Evolutionary conservation across 2,888 invertebrate species (phyloP).

Genomic region (Netelia fuscicornis): DNA sequence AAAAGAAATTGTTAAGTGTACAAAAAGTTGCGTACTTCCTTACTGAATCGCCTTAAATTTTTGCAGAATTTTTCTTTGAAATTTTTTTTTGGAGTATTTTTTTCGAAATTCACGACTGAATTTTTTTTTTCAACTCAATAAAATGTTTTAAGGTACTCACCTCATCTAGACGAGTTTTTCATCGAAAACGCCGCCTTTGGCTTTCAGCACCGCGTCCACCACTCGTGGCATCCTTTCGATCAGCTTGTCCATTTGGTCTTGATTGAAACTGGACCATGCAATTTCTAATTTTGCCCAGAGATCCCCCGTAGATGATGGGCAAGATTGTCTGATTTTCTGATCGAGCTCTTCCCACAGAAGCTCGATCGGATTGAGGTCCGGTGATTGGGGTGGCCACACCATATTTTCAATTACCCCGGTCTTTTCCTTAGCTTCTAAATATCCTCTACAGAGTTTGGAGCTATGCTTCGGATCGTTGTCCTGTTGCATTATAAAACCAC

Average conservation of each 20-base stretch:
- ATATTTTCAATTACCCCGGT: conserved; percentile 1
- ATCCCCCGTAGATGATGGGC: conserved; percentile 2
- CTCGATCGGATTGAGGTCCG: conserved; percentile 33
- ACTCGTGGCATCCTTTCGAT: conserved; percentile 26
- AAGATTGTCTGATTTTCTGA: conserved; percentile 18
- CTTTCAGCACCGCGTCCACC: conserved; percentile 32
- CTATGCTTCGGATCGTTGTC: conserved; percentile 71
- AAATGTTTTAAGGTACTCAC: conserved; percentile 67
- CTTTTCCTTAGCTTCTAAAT: conserved; percentile 47
- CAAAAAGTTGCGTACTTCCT: background rate
- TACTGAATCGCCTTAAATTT: background rate
- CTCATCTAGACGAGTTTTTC: conserved; percentile 29
- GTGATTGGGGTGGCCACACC: conserved; percentile 36
- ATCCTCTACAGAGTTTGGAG: conserved; percentile 64
- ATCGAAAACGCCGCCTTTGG: conserved; percentile 36
- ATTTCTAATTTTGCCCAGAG: conserved; percentile 11
- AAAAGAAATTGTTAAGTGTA: conserved; percentile 5
- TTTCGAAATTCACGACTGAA: no score
- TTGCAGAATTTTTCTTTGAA: conserved; percentile 14
- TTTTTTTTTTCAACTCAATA: conserved; percentile 51
- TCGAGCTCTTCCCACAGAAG: conserved; percentile 32
- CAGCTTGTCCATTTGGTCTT: conserved; percentile 12
- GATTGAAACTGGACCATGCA: background rate
- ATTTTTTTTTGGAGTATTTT: no score
- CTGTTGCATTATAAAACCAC: conserved; percentile 68